phyloP scores from a whole-genome alignment of 2,797 vertebrate genomes.

The Botia kubotai region DNA sequence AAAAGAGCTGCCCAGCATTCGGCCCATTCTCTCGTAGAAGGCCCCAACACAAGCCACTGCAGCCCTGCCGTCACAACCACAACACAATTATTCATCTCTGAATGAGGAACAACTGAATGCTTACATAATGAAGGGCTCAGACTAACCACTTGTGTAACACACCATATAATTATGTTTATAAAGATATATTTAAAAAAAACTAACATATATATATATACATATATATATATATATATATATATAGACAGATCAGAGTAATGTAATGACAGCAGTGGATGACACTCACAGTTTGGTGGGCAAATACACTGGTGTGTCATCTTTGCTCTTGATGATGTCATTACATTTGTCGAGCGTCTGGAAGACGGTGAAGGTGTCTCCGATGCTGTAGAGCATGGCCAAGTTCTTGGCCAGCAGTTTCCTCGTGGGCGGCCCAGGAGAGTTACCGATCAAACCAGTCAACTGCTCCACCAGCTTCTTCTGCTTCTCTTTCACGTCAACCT shows the following conservation, averaged over 20 bases:
- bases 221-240: too few relatives aligned
- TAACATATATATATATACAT: too few relatives aligned
- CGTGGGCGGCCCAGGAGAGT: slow-evolving; percentile 94
- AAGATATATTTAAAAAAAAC: too few relatives aligned
- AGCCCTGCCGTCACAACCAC: slow-evolving; percentile 78
- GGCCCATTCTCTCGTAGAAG: slow-evolving; percentile 98
- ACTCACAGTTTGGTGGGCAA: slow-evolving; percentile 97
- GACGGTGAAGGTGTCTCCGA: slow-evolving; percentile 96
- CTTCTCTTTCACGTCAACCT: slow-evolving; percentile 98
- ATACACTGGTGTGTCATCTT: slow-evolving; percentile 94
- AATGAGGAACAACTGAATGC: too few relatives aligned
- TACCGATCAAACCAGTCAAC: slow-evolving; percentile 94
- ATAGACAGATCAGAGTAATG: too few relatives aligned
- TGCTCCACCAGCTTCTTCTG: slow-evolving; percentile 99
- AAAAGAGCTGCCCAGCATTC: slow-evolving; percentile 97
- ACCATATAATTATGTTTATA: too few relatives aligned
- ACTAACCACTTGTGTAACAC: too few relatives aligned
- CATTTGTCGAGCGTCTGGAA: slow-evolving; percentile 99
- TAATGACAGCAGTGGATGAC: neutral
- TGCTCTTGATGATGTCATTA: slow-evolving; percentile 97
- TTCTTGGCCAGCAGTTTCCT: slow-evolving; percentile 96
- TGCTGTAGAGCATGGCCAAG: slow-evolving; percentile 95
- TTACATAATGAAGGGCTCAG: too few relatives aligned
- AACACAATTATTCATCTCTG: neutral
- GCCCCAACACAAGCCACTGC: slow-evolving; percentile 97